Evolutionary conservation across 64 coral and sea anemone species (phyloP), one percentile per base, ranked within the genome.

Genomic region (Acropora tenuis): DNA sequence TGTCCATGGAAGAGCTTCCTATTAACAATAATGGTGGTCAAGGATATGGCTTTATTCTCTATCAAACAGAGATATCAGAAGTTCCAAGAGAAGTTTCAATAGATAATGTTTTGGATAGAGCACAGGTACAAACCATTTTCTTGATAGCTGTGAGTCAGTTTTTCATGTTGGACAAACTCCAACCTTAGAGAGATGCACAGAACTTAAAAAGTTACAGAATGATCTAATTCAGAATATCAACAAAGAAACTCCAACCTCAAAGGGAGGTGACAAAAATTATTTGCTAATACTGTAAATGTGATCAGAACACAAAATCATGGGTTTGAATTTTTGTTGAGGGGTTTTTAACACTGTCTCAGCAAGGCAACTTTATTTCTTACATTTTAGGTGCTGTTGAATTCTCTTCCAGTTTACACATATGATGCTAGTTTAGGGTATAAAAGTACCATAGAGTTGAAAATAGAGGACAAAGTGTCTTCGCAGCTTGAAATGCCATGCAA

Each of bases 21-120:
- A 83, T 88, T 4, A 88, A 88, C 19, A 88, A 88, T 77, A 12
- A 57, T 43, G 66, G 89, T 42, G 89, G 89, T 61, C 89, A 91
- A 49, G 89, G 89, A 0, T 91, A 84, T 84, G 89, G 89, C 11
- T 91, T 91, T 59, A 75, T 91, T 19, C 77, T 91, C 3, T 91
- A 91, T 50, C 89, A 74, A 60, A 91, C 89, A 57, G 63, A 59
- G 30, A 46, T 74, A 47, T 1, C 46, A 13, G 15, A 69, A 6
- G 42, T 48, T 41, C 57, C 89, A 18, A 74, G 73, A 43, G 42
- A 50, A 69, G 58, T 91, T 80, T 45, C 43, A 5, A 83, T 91
- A 1, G 61, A 91, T 17, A 48, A 82, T 50, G 49, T 91, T 4
- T 46, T 78, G 20, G 89, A 91, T 78, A 83, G 89, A 84, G 89